These are phyloP conservation scores for Torymus texanus DNA, from an alignment of 2,888 invertebrate species.

Conservation along the genomic window DNA sequence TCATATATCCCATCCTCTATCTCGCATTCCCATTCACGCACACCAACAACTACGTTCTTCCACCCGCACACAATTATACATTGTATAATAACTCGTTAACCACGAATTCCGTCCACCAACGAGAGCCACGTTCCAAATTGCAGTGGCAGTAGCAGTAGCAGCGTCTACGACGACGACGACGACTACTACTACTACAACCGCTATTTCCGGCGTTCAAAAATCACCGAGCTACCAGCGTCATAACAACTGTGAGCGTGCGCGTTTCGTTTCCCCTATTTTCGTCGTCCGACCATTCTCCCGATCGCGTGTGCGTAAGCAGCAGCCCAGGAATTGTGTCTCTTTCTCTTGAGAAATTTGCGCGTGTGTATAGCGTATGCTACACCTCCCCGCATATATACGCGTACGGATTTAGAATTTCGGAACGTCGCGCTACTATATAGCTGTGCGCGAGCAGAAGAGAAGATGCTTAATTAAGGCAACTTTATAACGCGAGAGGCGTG, in stretches of 20 bases:
- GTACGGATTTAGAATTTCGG: constrained; percentile 31
- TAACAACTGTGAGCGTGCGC: not conserved
- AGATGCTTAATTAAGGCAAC: constrained; percentile 21
- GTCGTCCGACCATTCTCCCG: constrained; percentile 24
- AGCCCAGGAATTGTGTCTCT: not conserved
- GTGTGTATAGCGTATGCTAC: too few species aligned
- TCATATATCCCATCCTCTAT: too few species aligned
- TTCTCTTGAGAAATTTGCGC: not conserved
- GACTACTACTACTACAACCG: too few species aligned
- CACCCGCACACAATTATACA: not conserved
- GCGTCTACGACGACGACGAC: too few species aligned
- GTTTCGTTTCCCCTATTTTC: constrained; percentile 30
- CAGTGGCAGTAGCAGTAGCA: too few species aligned
- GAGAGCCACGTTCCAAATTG: not conserved
- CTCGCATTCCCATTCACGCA: too few species aligned
- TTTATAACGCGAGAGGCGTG: not conserved
- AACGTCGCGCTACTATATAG: not conserved
- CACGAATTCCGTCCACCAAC: not conserved
- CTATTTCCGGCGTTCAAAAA: constrained; percentile 39
- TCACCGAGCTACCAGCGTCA: constrained; percentile 13
- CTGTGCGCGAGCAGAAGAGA: too few species aligned
- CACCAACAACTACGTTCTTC: too few species aligned
- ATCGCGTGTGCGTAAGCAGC: constrained; percentile 3
- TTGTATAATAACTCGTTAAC: not conserved
- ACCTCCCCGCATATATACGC: too few species aligned